Conservation (phyloP, 1,140 invertebrate species). For the Dufourea novaeangliae region DNA sequence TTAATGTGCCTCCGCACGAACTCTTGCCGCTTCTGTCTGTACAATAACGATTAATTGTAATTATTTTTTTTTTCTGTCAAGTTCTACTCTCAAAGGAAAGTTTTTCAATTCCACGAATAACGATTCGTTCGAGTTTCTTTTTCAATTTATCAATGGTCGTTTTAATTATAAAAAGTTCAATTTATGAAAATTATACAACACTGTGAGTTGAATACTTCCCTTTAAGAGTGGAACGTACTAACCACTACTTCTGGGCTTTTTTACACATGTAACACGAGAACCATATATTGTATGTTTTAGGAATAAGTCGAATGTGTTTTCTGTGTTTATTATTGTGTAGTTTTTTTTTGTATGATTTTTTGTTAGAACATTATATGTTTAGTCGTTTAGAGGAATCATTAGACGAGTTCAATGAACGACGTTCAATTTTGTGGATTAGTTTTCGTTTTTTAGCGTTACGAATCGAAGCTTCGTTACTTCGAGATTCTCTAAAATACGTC, state of each 20-base stretch:
- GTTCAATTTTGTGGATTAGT: too few species aligned
- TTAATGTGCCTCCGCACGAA: slow-evolving; percentile 57
- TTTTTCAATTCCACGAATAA: background rate
- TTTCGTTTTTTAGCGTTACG: background rate
- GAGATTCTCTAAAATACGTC: slow-evolving; percentile 44
- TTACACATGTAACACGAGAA: slow-evolving; percentile 63
- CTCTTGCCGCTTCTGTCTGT: slow-evolving; percentile 52
- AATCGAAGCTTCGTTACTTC: slow-evolving; percentile 27
- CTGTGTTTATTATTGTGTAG: slow-evolving; percentile 38
- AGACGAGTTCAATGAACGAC: background rate
- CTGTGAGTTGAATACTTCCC: slow-evolving; percentile 21
- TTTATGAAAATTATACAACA: too few species aligned
- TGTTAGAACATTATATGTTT: slow-evolving; percentile 30
- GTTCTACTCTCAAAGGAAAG: slow-evolving; percentile 13
- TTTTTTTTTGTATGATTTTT: slow-evolving; percentile 42
- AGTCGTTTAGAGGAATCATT: background rate
- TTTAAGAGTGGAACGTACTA: slow-evolving; percentile 18
- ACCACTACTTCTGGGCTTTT: slow-evolving; percentile 53
- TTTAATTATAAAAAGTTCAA: too few species aligned
- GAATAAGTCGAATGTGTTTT: slow-evolving; percentile 38
- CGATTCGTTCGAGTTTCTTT: too few species aligned
- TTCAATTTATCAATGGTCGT: too few species aligned
- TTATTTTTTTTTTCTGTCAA: slow-evolving; percentile 15
- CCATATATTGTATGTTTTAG: slow-evolving; percentile 56
- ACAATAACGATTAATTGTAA: slow-evolving; percentile 48